Base-by-base conservation (phyloP, 2,113 vertebrate genomes). In the Catharus fuscescens region DNA sequence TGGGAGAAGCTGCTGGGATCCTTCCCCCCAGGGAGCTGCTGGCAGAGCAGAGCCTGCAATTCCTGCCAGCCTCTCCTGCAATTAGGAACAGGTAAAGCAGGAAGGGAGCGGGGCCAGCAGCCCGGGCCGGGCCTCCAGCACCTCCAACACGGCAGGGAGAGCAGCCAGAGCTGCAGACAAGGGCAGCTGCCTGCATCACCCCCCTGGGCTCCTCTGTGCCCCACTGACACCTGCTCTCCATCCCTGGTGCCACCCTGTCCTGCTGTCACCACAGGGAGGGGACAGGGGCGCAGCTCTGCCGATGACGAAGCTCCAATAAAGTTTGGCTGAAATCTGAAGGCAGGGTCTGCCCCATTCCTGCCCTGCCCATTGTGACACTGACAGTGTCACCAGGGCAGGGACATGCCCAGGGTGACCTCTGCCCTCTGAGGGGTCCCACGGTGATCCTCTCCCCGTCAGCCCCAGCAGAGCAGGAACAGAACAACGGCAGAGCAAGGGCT, bases 41-140 rank as follows among this genome's bases (percentile, higher is more conserved):
- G 86, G 96, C 88, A 50, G 36, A 83, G 90, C 74, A 4, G 45
- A 77, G 70, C 78, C 66, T 78, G 91, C 76, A 28, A 18, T 66
- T 96, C 92, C 90, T 89, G 80, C 78, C 4, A 6, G 93, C 77
- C 89, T 81, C 72, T 83, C 77, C 69, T 4, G 7, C 57, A 36
- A 83, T 95, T 74, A 94, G 85, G 82, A 95, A 94, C 83, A 92
- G 88, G 93, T 87, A 92, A 83, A 93, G 85, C 80, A 72, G 69
- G 96, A 20, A 36, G 72, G 69, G 77, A 93, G 72, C 62, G 16
- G 66, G 82, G 71, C 72, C 17, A 7, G 60, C 76, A 12, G 60
- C 56, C 32, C 15, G 5, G 26, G 25, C 19, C 21, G 12, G 36
- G 47, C 38, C 54, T 34, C 26, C 82, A 31, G 76, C 52, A 2